Base-by-base conservation (phyloP, 2,888 invertebrate genomes). In the Chloroclystis v-ata region DNA sequence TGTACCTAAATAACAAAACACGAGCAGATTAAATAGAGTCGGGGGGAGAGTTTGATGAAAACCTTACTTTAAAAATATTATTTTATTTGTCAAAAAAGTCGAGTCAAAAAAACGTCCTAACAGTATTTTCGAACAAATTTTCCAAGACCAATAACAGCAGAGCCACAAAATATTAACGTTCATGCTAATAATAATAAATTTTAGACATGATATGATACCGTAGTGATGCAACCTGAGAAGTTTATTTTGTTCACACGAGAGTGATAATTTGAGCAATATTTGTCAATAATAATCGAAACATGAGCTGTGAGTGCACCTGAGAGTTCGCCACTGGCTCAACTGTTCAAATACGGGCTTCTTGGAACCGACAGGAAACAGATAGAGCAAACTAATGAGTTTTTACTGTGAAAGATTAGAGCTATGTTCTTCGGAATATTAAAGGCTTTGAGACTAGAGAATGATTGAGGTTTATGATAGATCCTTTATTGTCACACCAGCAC, bases 311-410 rank as follows among this genome's bases (percentile, higher is more conserved):
- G 13, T 33, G 38, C 50, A 51, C 52, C 54, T 40, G 38, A 49
- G 38, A 47, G 56, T 52, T 49, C n/a, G 54, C 60, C 58, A 51
- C 47, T 54, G 53, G 52, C 41, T 44, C 35, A 63, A 63, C 59
- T 56, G 59, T 60, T 60, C 65, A 65, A 59, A 61, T 56, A 59
- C 54, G 52, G 54, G 59, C 60, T 73, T 70, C 70, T 54, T 54
- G 63, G 71, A 70, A 67, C 54, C 57, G 53, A 57, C 57, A 65
- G 65, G 63, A 68, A 69, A 67, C 66, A 64, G 57, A 61, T 57
- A 62, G 59, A 59, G 62, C 62, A 62, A 64, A 62, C 64, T 70
- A 72, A 70, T 69, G 65, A 67, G 58, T 54, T 61, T 42, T 57
- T 58, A 59, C 62, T 54, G 59, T 58, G 64, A 66, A 64, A 68